Percentiles rank a stretch among this genome's conserved stretches.
Conservation (phyloP, 2,797 vertebrate species). For the Hydrophis major region DNA sequence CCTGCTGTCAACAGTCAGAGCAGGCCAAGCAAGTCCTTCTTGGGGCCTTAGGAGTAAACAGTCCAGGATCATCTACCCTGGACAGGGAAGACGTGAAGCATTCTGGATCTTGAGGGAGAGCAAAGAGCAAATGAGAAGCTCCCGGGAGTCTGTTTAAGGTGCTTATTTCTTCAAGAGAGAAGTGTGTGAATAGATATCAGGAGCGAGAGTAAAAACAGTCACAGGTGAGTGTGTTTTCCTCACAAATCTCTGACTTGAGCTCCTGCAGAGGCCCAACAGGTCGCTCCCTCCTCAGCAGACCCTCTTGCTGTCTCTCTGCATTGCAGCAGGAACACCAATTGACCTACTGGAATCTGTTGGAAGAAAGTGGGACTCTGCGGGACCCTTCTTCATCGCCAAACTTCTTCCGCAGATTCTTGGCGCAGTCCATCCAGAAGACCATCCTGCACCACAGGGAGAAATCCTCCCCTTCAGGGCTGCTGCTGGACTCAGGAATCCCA, state of each 20-base stretch:
- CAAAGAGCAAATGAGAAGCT: not conserved
- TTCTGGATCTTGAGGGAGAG: not conserved
- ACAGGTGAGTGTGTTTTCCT: not conserved
- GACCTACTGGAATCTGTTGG: not conserved
- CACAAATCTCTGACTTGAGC: not conserved
- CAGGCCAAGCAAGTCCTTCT: not conserved
- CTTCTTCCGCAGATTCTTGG: not conserved
- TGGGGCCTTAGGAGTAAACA: not conserved
- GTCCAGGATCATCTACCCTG: not conserved
- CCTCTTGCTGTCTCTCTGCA: accelerated
- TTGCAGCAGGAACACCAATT: not conserved
- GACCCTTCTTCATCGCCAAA: not conserved
- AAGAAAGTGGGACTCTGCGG: not conserved
- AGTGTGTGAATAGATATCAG: not conserved
- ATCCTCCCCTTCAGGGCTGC: not conserved
- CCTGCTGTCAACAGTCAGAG: not conserved
- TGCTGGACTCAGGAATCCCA: too few relatives aligned
- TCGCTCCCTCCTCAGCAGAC: accelerated
- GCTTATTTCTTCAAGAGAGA: not conserved
- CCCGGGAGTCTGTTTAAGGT: not conserved
- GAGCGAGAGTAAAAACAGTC: not conserved
- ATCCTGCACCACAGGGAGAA: not conserved
- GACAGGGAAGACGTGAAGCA: not conserved
- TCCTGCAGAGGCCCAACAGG: too few relatives aligned
- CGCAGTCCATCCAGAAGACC: not conserved